Evolutionary conservation across 2,888 invertebrate species (phyloP).

Genomic region (Stenurella melanura): DNA sequence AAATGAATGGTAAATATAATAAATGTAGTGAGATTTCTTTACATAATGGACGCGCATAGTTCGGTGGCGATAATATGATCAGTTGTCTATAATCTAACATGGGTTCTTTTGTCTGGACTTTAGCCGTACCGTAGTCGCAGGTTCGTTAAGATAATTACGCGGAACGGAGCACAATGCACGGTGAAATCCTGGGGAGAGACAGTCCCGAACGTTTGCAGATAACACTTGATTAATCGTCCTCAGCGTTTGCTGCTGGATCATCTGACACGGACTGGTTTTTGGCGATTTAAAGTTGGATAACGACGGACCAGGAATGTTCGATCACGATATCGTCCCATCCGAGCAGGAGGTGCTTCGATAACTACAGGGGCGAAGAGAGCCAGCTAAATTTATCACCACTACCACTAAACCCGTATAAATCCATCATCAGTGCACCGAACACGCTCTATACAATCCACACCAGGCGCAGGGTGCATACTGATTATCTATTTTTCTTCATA

Average conservation of each 20-base stretch:
- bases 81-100: conserved; percentile 37
- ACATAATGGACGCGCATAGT: conserved; percentile 59
- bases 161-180: conserved; percentile 60
- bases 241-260: conserved; percentile 68
- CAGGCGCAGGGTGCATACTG: conserved; percentile 64
- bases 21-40: neutral
- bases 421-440: conserved; percentile 58
- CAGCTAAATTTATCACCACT: conserved; percentile 63
- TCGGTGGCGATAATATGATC: conserved; percentile 41
- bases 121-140: conserved; percentile 43
- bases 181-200: conserved; percentile 56
- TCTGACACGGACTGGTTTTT: conserved; percentile 70
- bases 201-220: conserved; percentile 63
- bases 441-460: conserved; percentile 48
- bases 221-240: conserved; percentile 72
- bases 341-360: conserved; percentile 54
- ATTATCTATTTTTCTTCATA: conserved; percentile 61
- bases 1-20: conserved; percentile 7
- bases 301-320: conserved; percentile 67
- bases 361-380: conserved; percentile 61
- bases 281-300: conserved; percentile 69
- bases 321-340: conserved; percentile 63
- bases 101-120: conserved; percentile 41
- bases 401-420: conserved; percentile 56
- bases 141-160: conserved; percentile 65